Conservation (phyloP, 92 coral and sea anemone species). For the Diadumene lineata region DNA sequence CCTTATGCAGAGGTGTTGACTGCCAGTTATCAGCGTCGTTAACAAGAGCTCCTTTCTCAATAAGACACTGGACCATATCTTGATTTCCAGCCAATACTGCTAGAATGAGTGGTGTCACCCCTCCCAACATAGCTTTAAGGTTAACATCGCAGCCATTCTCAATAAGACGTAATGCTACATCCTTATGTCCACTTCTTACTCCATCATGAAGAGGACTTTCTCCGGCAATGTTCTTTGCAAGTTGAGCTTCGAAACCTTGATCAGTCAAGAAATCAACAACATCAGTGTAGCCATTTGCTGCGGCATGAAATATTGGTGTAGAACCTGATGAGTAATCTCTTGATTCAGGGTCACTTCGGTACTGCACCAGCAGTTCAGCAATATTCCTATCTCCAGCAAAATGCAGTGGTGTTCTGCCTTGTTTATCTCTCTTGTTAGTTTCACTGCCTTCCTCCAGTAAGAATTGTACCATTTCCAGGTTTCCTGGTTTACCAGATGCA, state of each 20-base stretch:
- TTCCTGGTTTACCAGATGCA: conserved; percentile 58
- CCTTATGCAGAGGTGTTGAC: conserved; percentile 43
- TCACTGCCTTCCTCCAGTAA: conserved; percentile 49
- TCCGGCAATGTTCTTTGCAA: conserved; percentile 31
- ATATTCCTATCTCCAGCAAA: conserved; percentile 45
- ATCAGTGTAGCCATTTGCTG: conserved; percentile 51
- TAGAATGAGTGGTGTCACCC: conserved; percentile 54
- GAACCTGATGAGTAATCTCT: conserved; percentile 58
- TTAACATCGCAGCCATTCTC: conserved; percentile 54
- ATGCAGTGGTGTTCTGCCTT: conserved; percentile 61
- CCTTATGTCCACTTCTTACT: conserved; percentile 56
- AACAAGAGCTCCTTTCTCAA: conserved; percentile 51
- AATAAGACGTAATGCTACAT: conserved; percentile 45
- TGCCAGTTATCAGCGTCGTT: conserved; percentile 44
- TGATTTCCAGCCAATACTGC: conserved; percentile 52
- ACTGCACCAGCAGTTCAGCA: conserved; percentile 49
- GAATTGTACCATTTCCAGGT: conserved; percentile 42
- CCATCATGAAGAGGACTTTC: conserved; percentile 71
- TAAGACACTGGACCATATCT: conserved; percentile 46
- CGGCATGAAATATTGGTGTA: conserved; percentile 63
- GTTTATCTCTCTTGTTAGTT: conserved; percentile 37
- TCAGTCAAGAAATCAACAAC: conserved; percentile 54
- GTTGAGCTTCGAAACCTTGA: conserved; percentile 44
- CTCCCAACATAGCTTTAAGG: conserved; percentile 59
- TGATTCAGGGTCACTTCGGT: conserved; percentile 45